phyloP scores from a whole-genome alignment of 1,140 invertebrate genomes.

The Sarcophaga bullata region DNA sequence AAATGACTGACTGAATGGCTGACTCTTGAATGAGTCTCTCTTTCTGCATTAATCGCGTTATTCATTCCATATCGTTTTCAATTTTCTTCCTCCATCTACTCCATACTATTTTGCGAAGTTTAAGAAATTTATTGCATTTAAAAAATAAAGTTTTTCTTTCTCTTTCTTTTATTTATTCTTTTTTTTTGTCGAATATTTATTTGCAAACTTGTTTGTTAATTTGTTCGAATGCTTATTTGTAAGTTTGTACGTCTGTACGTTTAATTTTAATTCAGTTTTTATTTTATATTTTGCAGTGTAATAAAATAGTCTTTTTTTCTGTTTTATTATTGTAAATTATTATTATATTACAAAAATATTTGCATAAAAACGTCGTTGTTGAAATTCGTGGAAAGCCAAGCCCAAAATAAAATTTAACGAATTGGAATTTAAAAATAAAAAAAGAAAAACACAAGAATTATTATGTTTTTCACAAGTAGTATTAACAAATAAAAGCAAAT shows the following conservation, averaged over 20 bases:
- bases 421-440: not conserved
- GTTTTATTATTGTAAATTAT: too few species aligned
- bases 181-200: not conserved
- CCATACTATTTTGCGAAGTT: too few species aligned
- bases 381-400: not conserved
- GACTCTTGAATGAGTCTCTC: too few species aligned
- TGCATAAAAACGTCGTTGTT: not conserved
- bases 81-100: too few species aligned
- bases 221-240: not conserved
- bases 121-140: too few species aligned
- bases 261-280: not conserved
- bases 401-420: not conserved
- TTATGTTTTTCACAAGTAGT: not conserved
- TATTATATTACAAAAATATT: not conserved
- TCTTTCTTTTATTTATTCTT: too few species aligned
- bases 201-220: not conserved
- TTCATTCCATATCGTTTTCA: too few species aligned
- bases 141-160: too few species aligned
- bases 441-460: not conserved
- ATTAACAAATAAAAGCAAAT: too few species aligned
- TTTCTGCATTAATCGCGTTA: too few species aligned
- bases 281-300: not conserved
- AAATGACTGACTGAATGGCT: too few species aligned
- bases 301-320: not conserved
- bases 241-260: not conserved